phyloP scores from a whole-genome alignment of 2,888 invertebrate species.

The Apotomis capreana region DNA sequence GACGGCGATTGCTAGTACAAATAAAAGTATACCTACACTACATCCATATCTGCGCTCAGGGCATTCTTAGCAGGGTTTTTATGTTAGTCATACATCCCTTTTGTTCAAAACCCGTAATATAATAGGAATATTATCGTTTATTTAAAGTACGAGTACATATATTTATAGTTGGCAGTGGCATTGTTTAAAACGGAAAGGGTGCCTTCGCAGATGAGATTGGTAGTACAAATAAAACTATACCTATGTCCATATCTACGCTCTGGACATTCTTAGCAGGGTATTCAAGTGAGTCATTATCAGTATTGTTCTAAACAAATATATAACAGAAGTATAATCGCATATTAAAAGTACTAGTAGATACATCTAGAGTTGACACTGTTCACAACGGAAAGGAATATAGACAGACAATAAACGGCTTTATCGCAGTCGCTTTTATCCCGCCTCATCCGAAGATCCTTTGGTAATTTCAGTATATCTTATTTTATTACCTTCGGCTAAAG shows the following conservation, averaged over 20 bases:
- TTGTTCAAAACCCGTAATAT: neutral
- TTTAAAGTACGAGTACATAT: too few species aligned
- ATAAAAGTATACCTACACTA: neutral
- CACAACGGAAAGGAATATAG: too few species aligned
- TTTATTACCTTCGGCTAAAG: slow-evolving; percentile 40
- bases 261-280: neutral
- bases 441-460: neutral
- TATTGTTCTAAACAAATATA: neutral
- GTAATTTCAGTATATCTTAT: slow-evolving; percentile 40
- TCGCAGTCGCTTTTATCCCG: neutral
- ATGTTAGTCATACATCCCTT: neutral
- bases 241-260: neutral
- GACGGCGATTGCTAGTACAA: neutral
- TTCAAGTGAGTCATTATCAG: neutral
- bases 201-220: too few species aligned
- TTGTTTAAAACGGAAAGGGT: too few species aligned
- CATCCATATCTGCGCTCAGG: neutral
- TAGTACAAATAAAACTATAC: too few species aligned
- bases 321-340: neutral
- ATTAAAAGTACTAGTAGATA: too few species aligned
- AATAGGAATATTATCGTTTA: too few species aligned
- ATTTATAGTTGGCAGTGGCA: too few species aligned
- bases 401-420: neutral
- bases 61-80: neutral
- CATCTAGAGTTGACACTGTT: too few species aligned